phyloP scores from a whole-genome alignment of 2,797 vertebrate species.

The Channa striata region DNA sequence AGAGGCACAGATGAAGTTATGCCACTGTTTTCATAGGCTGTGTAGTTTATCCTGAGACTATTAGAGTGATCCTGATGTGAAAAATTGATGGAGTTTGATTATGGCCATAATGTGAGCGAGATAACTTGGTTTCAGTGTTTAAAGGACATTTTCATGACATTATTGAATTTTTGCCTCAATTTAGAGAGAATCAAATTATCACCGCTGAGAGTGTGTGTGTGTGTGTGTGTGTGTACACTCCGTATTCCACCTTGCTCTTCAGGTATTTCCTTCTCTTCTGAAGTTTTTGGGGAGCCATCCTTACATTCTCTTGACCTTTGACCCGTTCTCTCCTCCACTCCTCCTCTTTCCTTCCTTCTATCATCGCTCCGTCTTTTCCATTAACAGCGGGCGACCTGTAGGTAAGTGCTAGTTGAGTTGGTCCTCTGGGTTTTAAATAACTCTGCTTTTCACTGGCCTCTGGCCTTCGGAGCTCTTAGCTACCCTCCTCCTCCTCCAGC shows the following conservation, averaged over 20 bases:
- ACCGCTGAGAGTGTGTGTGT: too few species aligned
- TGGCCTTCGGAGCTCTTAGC: slow-evolving; percentile 63
- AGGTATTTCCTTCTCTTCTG: slow-evolving; percentile 3
- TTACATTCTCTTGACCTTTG: slow-evolving; percentile 30
- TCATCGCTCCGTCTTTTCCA: slow-evolving; percentile 70
- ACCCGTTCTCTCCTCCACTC: slow-evolving; percentile 42
- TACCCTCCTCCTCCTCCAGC: slow-evolving; percentile 8
- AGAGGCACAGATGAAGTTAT: background rate
- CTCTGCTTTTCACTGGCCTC: slow-evolving; percentile 57
- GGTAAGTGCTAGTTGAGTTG: slow-evolving; percentile 66
- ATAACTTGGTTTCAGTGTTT: background rate
- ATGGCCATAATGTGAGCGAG: background rate
- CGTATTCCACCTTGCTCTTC: background rate
- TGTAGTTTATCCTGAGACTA: too few species aligned
- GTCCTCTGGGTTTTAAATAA: slow-evolving; percentile 71
- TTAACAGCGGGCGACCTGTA: slow-evolving; percentile 68
- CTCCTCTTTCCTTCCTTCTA: slow-evolving; percentile 35
- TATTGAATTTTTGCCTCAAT: background rate
- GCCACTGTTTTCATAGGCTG: background rate
- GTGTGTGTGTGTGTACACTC: background rate
- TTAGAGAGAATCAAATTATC: background rate
- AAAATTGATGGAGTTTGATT: background rate
- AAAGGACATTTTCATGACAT: background rate
- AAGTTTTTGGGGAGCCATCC: slow-evolving; percentile 32
- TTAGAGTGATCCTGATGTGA: background rate